A percentile compares a stretch with the other conserved stretches of the same genome.
phyloP scores from a whole-genome alignment of 2,888 invertebrate species.

The Polymixis lichenea region DNA sequence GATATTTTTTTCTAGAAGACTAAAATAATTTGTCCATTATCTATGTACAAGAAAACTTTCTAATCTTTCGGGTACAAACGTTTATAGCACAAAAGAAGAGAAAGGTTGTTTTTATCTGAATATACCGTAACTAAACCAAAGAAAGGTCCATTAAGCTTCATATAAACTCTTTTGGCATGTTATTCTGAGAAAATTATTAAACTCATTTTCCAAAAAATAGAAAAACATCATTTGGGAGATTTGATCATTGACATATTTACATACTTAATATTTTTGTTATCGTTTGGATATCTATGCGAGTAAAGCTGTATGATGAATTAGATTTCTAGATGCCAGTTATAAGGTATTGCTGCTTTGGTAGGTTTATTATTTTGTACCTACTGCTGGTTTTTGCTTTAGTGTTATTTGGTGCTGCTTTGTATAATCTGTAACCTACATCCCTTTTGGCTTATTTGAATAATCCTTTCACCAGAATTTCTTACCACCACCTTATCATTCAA shows the following conservation, averaged over 20 bases:
- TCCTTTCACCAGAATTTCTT: neutral
- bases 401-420: too few species aligned
- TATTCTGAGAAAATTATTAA: neutral
- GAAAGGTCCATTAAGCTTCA: neutral
- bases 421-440: neutral
- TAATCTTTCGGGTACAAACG: neutral
- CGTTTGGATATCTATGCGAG: neutral
- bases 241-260: too few species aligned
- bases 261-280: neutral
- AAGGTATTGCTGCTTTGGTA: too few species aligned
- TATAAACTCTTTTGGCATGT: neutral
- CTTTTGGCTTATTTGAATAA: neutral
- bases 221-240: neutral
- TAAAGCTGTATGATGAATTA: neutral
- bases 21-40: neutral
- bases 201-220: neutral
- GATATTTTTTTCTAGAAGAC: neutral
- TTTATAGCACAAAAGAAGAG: slow-evolving; percentile 8
- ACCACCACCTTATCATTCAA: neutral
- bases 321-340: neutral
- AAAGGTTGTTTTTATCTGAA: slow-evolving; percentile 1
- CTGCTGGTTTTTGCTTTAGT: too few species aligned
- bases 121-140: slow-evolving; percentile 11
- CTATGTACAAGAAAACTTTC: slow-evolving; percentile 2
- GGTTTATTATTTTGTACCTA: too few species aligned